Conservation (phyloP, 2,797 vertebrate genomes). For the Lycodopsis pacificus region DNA sequence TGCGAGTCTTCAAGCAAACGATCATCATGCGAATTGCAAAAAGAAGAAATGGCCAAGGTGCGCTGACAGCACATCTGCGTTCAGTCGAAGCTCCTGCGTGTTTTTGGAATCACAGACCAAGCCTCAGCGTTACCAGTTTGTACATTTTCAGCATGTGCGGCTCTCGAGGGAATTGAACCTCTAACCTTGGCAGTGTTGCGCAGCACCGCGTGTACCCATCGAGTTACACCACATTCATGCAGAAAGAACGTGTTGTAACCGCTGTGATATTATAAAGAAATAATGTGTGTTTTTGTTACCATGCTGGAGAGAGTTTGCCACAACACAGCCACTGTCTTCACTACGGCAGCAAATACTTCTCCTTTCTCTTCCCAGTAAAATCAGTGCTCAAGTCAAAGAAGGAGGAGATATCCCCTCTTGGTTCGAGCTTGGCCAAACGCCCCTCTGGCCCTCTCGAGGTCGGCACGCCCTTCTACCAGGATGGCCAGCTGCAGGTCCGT, state of each 20-base stretch:
- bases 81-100: conserved; percentile 39
- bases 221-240: conserved; percentile 43
- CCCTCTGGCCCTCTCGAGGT: conserved; percentile 88
- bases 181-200: conserved; percentile 44
- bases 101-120: conserved; percentile 37
- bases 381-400: conserved; percentile 76
- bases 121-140: conserved; percentile 24
- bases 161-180: conserved; percentile 57
- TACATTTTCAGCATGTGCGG: conserved; percentile 20
- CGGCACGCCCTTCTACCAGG: conserved; percentile 93
- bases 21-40: conserved; percentile 38
- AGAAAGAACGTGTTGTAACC: conserved; percentile 52
- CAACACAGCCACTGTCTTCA: conserved; percentile 61
- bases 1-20: conserved; percentile 47
- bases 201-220: conserved; percentile 34
- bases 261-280: conserved; percentile 63
- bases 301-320: conserved; percentile 61
- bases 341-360: conserved; percentile 65
- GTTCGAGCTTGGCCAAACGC: conserved; percentile 84
- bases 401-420: conserved; percentile 79
- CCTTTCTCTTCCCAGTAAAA: conserved; percentile 73
- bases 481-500: conserved; percentile 92
- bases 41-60: conserved; percentile 37
- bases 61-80: conserved; percentile 56
- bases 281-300: conserved; percentile 68